Conservation (phyloP, 2,888 invertebrate species). For the Drosophila atripex region DNA sequence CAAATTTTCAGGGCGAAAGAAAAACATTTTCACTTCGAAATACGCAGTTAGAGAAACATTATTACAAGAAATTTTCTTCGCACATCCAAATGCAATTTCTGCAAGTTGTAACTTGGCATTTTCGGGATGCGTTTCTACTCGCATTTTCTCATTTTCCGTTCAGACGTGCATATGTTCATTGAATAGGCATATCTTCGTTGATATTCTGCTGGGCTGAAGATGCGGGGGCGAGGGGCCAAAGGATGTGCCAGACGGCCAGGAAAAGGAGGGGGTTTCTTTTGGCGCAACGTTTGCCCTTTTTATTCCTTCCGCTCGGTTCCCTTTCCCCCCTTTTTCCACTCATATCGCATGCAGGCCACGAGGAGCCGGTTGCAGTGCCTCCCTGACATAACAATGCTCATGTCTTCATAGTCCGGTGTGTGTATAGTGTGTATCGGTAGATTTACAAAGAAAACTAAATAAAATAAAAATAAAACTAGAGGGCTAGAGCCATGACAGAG, state of each 20-base stretch:
- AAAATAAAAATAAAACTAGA: slow-evolving; percentile 7
- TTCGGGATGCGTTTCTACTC: slow-evolving; percentile 22
- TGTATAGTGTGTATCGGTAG: slow-evolving; percentile 29
- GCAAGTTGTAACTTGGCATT: slow-evolving; percentile 23
- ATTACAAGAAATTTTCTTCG: slow-evolving; percentile 25
- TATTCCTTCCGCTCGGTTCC: not conserved
- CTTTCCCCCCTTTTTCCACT: slow-evolving; percentile 20
- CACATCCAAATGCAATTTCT: slow-evolving; percentile 35
- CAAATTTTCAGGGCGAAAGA: not conserved
- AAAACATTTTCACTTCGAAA: slow-evolving; percentile 6
- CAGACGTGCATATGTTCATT: slow-evolving; percentile 20
- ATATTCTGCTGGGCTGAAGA: slow-evolving; percentile 10
- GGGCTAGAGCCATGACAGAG: slow-evolving; percentile 4
- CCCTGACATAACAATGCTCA: slow-evolving; percentile 40
- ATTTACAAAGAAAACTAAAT: slow-evolving; percentile 38
- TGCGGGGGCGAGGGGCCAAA: slow-evolving; percentile 7
- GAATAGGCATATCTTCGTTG: slow-evolving; percentile 30
- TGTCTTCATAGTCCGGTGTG: slow-evolving; percentile 16
- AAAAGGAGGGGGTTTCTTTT: slow-evolving; percentile 7
- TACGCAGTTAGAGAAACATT: slow-evolving; percentile 9
- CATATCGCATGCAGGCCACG: slow-evolving; percentile 18
- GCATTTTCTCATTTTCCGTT: slow-evolving; percentile 7
- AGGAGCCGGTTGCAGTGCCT: slow-evolving; percentile 18
- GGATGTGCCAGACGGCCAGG: slow-evolving; percentile 25
- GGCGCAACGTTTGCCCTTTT: slow-evolving; percentile 17